Percentiles rank a stretch among this genome's conserved stretches.
These are phyloP conservation scores for Cichladusa arquata DNA, from an alignment of 2,113 vertebrate genomes.

Conservation along the genomic window DNA sequence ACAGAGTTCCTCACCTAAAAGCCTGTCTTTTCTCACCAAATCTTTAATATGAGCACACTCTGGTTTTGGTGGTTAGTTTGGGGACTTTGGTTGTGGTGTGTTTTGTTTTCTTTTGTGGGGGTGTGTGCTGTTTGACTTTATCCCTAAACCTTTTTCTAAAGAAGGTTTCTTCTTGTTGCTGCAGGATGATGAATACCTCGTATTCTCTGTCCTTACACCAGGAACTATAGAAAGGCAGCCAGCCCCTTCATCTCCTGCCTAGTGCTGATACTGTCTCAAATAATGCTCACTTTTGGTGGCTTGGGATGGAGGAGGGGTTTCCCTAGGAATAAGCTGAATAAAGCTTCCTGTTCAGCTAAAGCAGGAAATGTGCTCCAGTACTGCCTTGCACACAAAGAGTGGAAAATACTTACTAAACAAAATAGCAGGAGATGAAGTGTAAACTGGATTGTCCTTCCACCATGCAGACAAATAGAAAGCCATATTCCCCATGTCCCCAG, in stretches of 20 bases:
- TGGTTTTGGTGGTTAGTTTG: background rate
- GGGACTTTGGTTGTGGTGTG: background rate
- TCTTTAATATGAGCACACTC: background rate
- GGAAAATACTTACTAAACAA: constrained; percentile 63
- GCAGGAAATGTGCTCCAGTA: constrained; percentile 55
- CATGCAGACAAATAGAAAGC: constrained; percentile 15
- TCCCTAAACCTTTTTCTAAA: background rate
- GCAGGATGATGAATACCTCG: background rate
- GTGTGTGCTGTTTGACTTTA: background rate
- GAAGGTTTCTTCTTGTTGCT: background rate
- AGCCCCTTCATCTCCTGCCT: background rate
- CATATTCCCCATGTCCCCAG: background rate
- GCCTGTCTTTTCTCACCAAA: background rate
- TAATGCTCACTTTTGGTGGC: constrained; percentile 20
- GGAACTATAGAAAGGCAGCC: background rate
- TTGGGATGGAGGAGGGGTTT: constrained; percentile 47
- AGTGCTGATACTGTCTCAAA: background rate
- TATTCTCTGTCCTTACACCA: background rate
- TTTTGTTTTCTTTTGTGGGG: background rate
- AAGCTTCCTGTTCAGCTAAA: constrained; percentile 34
- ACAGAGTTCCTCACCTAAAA: background rate
- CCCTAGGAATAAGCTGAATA: constrained; percentile 61
- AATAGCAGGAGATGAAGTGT: constrained; percentile 56
- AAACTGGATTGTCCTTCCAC: constrained; percentile 47
- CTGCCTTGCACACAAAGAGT: constrained; percentile 45